phyloP scores from a whole-genome alignment of 2,888 invertebrate genomes.

The Pilophorus perplexus region DNA sequence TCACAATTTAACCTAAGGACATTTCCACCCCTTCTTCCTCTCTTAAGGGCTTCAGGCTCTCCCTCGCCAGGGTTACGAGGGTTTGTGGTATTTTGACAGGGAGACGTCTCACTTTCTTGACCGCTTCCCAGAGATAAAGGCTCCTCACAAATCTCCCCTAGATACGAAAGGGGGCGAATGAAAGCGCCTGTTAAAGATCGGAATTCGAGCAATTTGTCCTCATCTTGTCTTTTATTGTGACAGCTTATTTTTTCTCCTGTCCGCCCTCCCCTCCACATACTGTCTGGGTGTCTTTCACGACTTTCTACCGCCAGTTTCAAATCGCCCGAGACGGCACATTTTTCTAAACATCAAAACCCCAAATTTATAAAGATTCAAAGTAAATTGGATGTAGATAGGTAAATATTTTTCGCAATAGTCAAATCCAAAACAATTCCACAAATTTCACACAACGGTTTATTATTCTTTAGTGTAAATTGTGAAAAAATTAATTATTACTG shows the following conservation, averaged over 20 bases:
- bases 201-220: constrained; percentile 39
- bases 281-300: no score
- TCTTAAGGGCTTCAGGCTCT: neutral
- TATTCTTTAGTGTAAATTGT: no score
- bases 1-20: neutral
- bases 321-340: no score
- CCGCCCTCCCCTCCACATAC: no score
- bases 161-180: neutral
- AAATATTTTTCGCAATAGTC: no score
- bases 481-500: no score
- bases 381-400: no score
- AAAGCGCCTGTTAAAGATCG: constrained; percentile 29
- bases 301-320: no score
- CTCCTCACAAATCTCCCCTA: constrained; percentile 24
- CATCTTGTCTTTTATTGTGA: constrained; percentile 26
- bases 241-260: constrained; percentile 22
- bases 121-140: constrained; percentile 30
- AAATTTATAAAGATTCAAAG: no score
- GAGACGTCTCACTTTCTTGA: neutral
- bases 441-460: no score
- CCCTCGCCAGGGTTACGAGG: neutral
- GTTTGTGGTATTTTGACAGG: constrained; percentile 32
- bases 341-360: no score
- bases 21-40: neutral
- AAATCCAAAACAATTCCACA: no score